phyloP scores from a whole-genome alignment of 2,113 vertebrate genomes.

The Euleptes europaea region DNA sequence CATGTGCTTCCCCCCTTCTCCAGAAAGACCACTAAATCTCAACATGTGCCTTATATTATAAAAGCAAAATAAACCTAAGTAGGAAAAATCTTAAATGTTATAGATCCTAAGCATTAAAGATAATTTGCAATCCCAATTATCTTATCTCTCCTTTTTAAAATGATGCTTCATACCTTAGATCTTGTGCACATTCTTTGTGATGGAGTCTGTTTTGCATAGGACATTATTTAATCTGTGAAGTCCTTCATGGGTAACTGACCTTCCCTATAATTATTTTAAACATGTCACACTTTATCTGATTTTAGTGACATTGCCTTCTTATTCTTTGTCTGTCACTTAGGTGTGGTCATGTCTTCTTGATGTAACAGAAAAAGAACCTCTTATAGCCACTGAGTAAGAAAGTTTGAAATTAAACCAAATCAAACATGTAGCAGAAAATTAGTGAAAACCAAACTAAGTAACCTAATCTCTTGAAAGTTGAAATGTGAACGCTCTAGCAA shows the following conservation, averaged over 20 bases:
- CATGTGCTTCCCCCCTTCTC: background rate
- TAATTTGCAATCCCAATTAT: conserved; percentile 13
- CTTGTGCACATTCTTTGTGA: conserved; percentile 42
- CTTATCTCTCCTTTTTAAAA: too few relatives aligned
- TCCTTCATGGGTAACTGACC: conserved; percentile 75
- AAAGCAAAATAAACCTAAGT: rapidly evolving
- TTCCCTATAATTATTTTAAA: conserved; percentile 66
- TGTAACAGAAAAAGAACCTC: background rate
- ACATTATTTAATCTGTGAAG: conserved; percentile 76
- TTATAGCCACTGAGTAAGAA: conserved; percentile 17
- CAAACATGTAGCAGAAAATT: conserved; percentile 57
- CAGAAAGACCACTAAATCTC: background rate
- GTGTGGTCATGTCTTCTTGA: conserved; percentile 8
- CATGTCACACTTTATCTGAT: conserved; percentile 29
- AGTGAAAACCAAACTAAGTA: conserved; percentile 51
- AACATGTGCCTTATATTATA: rapidly evolving
- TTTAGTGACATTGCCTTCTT: conserved; percentile 36
- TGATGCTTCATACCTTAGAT: conserved; percentile 42
- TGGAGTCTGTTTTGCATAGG: conserved; percentile 64
- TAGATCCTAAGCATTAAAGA: conserved; percentile 37
- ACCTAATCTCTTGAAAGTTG: conserved; percentile 45
- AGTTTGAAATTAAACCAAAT: conserved; percentile 42
- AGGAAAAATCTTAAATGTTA: background rate
- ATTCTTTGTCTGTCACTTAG: background rate
- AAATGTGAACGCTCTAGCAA: conserved; percentile 45